Evolutionary conservation across 2,797 vertebrate species (phyloP), one percentile per base, ranked within the genome.

Genomic region (Catostomus latipinnis): DNA sequence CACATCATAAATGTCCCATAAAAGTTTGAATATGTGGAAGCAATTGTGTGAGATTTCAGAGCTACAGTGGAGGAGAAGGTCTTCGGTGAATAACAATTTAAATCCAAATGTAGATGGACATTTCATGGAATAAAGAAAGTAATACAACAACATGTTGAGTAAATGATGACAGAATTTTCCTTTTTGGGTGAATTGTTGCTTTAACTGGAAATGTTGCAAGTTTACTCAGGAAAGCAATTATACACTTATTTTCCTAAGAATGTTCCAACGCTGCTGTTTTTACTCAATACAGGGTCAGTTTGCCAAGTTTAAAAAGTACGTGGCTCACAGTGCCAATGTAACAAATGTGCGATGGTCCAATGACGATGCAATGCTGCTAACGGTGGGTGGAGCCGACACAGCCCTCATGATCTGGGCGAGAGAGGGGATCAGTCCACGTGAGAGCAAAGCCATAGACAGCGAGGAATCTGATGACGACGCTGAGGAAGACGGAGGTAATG

Each of bases 351-450:
- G 96, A 72, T 99, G 98, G 98, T 93, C 98, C 82, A 95, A 96
- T 57, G 97, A 97, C 0, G 97, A 98, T 84, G 91, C 95, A 0
- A 84, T 95, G 85, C 90, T 99, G 90, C 95, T 99, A 88, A 97
- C 97, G 0, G 96, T 98, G 71, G 98, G 98, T 0, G 98, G 97
- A 0, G 96, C 96, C 0, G 98, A 99, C 88, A 96, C 96, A 0
- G 96, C 98, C 6, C 88, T 99, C 86, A 98, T 99, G 97, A 96
- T 98, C 92, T 99, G 97, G 97, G 95, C 87, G 50, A 89, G 96
- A 88, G 97, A 99, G 85, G 92, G 95, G 7, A 87, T 93, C 57
- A 96, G 96, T 34, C 96, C 94, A 81, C 95, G 96, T 57, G 97
- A 98, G 90, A 96, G 91, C 89, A 97, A 96, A 88, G 92, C 95